These are phyloP conservation scores for Menura novaehollandiae DNA, from an alignment of 2,113 vertebrate species.

Conservation along the genomic window DNA sequence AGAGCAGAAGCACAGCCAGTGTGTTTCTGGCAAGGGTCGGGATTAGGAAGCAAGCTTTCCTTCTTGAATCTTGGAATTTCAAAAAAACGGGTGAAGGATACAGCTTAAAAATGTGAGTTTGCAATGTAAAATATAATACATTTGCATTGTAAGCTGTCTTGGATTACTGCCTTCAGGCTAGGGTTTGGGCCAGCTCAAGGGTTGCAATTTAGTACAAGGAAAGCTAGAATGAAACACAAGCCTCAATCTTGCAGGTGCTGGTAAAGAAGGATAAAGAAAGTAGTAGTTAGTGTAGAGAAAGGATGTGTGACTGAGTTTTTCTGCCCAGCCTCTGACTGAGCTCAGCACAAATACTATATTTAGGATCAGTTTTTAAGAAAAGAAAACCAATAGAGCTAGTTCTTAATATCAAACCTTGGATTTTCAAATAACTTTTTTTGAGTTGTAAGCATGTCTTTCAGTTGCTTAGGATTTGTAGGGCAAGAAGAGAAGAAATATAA, in stretches of 20 bases:
- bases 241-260: neutral
- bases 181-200: neutral
- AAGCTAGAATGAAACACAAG: neutral
- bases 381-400: neutral
- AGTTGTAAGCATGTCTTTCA: neutral
- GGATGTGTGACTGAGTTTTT: neutral
- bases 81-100: neutral
- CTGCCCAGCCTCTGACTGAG: neutral
- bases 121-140: neutral
- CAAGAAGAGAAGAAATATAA: neutral
- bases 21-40: neutral
- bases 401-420: neutral
- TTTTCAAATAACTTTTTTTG: neutral
- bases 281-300: neutral
- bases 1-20: neutral
- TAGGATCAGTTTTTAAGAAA: neutral
- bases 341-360: neutral
- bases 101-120: neutral
- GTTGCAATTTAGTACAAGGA: neutral
- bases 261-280: neutral
- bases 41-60: neutral
- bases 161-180: neutral
- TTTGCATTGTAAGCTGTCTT: neutral
- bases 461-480: neutral
- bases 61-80: neutral